phyloP scores from a whole-genome alignment of 2,113 vertebrate species.

The Colossoma macropomum region DNA sequence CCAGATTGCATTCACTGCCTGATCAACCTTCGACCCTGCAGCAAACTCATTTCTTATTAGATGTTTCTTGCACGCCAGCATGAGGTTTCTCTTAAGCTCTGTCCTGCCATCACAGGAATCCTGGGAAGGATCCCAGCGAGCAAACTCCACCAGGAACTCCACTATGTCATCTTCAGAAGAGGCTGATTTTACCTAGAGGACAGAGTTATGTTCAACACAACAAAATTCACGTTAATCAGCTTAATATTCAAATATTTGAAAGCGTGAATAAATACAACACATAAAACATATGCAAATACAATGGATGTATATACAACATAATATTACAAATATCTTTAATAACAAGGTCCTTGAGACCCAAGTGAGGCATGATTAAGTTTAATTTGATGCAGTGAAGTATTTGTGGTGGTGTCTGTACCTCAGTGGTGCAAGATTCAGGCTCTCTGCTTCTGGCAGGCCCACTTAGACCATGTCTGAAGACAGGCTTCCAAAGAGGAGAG shows the following conservation, averaged over 20 bases:
- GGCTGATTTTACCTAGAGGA: slow-evolving; percentile 73
- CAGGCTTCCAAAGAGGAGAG: slow-evolving; percentile 92
- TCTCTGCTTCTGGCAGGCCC: slow-evolving; percentile 59
- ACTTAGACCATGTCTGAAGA: slow-evolving; percentile 88
- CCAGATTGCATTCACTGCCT: slow-evolving; percentile 96
- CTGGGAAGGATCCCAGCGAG: slow-evolving; percentile 89
- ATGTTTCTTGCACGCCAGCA: slow-evolving; percentile 90
- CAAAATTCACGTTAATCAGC: no score
- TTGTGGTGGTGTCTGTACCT: slow-evolving; percentile 57
- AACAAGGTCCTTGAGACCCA: no score
- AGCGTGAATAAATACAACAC: no score
- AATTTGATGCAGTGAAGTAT: no score
- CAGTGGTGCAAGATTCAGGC: neutral
- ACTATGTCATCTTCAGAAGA: slow-evolving; percentile 73
- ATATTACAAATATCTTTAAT: no score
- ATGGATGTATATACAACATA: no score
- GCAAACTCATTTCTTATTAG: slow-evolving; percentile 87
- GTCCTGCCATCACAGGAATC: slow-evolving; percentile 82
- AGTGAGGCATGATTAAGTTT: no score
- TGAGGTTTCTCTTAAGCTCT: slow-evolving; percentile 87
- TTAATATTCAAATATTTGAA: no score
- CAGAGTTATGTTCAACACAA: neutral
- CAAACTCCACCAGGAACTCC: slow-evolving; percentile 88
- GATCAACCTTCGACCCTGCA: slow-evolving; percentile 88
- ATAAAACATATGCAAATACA: neutral